phyloP scores from a whole-genome alignment of 2,113 vertebrate species.

The Terrapene triunguis region DNA sequence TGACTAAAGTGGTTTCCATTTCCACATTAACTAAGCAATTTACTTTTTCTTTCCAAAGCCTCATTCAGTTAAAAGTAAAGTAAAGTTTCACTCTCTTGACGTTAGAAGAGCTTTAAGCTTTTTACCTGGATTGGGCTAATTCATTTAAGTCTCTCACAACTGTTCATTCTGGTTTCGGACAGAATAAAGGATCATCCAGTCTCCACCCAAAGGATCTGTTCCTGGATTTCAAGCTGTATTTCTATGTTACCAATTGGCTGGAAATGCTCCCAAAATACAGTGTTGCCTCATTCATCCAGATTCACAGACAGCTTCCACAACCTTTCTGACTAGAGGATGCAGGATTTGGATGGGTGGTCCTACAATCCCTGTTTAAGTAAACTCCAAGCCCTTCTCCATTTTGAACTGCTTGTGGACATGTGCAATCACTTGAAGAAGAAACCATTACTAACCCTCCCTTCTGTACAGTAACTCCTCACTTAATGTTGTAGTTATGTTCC shows the following conservation, averaged over 20 bases:
- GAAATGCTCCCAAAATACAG: not conserved
- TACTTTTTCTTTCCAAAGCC: not conserved
- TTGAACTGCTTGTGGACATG: not conserved
- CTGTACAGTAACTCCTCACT: too few species aligned
- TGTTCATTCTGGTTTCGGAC: not conserved
- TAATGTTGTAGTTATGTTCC: too few species aligned
- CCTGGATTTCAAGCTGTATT: not conserved
- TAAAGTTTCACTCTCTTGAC: not conserved
- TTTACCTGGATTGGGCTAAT: not conserved
- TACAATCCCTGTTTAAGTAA: not conserved
- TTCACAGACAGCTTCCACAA: not conserved
- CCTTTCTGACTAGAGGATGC: not conserved
- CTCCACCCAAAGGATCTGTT: not conserved
- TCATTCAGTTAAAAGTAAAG: not conserved
- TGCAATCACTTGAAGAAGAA: not conserved
- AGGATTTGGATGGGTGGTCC: not conserved
- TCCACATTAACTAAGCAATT: not conserved
- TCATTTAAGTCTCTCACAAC: not conserved
- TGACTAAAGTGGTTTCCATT: not conserved
- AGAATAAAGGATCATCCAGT: not conserved
- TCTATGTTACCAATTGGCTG: not conserved
- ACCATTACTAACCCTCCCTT: not conserved
- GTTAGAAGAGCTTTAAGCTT: not conserved
- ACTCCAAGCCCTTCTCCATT: not conserved
- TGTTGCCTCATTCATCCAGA: not conserved